A percentile compares a stretch with the other conserved stretches of the same genome.
Evolutionary conservation across 2,113 vertebrate genomes (phyloP).

Genomic region (Epinephelus moara): DNA sequence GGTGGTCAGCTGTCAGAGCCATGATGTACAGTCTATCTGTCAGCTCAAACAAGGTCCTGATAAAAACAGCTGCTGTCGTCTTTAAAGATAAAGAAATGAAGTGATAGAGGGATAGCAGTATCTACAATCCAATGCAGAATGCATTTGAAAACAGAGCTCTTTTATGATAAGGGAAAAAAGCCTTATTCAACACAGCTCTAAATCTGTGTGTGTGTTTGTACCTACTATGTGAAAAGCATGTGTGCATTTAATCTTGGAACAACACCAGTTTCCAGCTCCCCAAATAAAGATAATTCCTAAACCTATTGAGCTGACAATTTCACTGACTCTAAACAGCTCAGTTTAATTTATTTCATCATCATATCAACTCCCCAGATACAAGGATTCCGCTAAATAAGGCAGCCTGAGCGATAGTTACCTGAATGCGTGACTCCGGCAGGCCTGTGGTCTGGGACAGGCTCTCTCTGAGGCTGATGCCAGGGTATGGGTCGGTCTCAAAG

Average conservation of each 20-base stretch:
- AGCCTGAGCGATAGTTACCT: slow-evolving; percentile 66
- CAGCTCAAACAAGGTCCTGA: slow-evolving; percentile 66
- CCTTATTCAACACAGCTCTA: not conserved
- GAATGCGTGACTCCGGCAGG: slow-evolving; percentile 85
- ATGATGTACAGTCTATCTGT: slow-evolving; percentile 47
- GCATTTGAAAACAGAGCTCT: slow-evolving; percentile 68
- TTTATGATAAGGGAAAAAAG: slow-evolving; percentile 37
- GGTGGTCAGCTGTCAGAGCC: slow-evolving; percentile 49
- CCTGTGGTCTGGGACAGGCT: slow-evolving; percentile 83
- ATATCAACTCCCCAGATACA: not conserved
- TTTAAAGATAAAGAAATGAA: slow-evolving; percentile 59
- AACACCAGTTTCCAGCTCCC: not conserved
- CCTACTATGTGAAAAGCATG: not conserved
- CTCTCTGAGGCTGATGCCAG: slow-evolving; percentile 84
- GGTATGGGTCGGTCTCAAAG: slow-evolving; percentile 84
- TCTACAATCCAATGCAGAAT: slow-evolving; percentile 55
- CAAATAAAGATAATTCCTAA: not conserved
- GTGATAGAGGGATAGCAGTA: slow-evolving; percentile 51
- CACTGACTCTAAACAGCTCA: not conserved
- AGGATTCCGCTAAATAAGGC: not conserved
- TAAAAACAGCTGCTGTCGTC: slow-evolving; percentile 72
- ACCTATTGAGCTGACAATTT: not conserved
- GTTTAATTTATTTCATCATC: not conserved
- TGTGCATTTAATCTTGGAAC: not conserved
- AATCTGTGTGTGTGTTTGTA: not conserved